Evolutionary conservation across 2,113 vertebrate species (phyloP), one percentile per base, ranked within the genome.

Genomic region (Crotalus viridis): DNA sequence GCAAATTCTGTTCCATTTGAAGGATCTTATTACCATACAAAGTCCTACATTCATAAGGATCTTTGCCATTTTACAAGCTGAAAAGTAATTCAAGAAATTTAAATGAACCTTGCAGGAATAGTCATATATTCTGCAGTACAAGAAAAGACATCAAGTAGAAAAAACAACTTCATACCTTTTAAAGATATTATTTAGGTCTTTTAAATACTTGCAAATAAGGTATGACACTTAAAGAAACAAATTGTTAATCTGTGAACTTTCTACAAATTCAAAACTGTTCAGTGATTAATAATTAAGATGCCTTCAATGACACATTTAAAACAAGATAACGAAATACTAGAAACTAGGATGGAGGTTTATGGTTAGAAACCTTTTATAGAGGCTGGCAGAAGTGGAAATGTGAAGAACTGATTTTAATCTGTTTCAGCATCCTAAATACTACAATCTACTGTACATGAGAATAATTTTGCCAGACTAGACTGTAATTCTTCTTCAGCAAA

Each of bases 91-190:
- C 43, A 52, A 59, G 6, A 94, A 81, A 17, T 74, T 85, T 86
- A 93, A 93, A 33, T 74, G 89, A 74, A 26, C 19, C 56, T 26
- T 69, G 85, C 2, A 55, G 19, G 33, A 93, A 86, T 93, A 88
- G n/a, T 0, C 6, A 43, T 88, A 88, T 95, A 94, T 48, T 64
- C 48, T 88, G 87, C 91, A 57, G 85, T 39, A 89, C 92, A 93
- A 59, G 88, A 28, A 15, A 39, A 43, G 91, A 64, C 8, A 24
- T 39, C 26, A 90, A 90, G 48, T 21, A 48, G 88, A 48, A 90
- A 39, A 51, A 48, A 69, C 9, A 51, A 51, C 21, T 26, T 28
- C 39, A n/a, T 64, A 21, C 5, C n/a, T 85, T 81, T 33, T 55
- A 12, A 39, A 89, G 5, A 13, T 89, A 3, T 59, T 55, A 81